Conservation (phyloP, 37 sponge, comb jelly and placozoan genomes). For the Theonella swinhoei region DNA sequence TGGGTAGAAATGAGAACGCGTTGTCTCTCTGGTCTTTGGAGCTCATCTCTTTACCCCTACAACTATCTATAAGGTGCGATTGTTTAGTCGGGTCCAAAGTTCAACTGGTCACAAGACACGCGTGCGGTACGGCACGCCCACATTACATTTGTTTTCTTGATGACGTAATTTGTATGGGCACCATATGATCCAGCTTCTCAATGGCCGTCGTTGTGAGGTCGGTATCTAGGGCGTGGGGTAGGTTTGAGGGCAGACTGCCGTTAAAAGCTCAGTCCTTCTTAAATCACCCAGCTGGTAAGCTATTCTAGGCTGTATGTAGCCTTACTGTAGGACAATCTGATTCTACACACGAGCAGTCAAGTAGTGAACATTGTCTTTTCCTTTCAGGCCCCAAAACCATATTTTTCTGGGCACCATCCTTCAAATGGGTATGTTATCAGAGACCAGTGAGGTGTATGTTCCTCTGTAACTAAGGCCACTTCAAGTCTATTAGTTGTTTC, state of each 20-base stretch:
- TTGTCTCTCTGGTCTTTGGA: slow-evolving; percentile 33
- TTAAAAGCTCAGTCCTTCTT: background rate
- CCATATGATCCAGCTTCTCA: no score
- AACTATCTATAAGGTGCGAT: background rate
- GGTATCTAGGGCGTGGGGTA: slow-evolving; percentile 1
- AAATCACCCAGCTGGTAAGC: slow-evolving; percentile 52
- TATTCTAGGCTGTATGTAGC: no score
- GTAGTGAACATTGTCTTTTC: background rate
- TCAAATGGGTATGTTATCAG: slow-evolving; percentile 92
- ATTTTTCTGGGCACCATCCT: slow-evolving; percentile 93
- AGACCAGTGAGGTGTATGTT: no score
- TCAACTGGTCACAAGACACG: background rate
- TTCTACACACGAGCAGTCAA: no score
- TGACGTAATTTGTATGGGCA: background rate
- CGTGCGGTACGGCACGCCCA: no score
- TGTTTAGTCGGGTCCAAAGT: background rate
- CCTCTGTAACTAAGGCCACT: no score
- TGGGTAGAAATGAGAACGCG: slow-evolving; percentile 49
- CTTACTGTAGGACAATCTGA: background rate
- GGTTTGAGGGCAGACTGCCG: background rate
- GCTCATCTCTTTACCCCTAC: background rate
- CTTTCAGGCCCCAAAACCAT: slow-evolving; percentile 84
- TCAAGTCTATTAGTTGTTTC: no score
- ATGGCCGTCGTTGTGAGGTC: background rate
- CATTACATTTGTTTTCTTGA: background rate